These are phyloP conservation scores for Eutrigla gurnardus DNA, from an alignment of 2,797 vertebrate genomes.

Conservation along the genomic window DNA sequence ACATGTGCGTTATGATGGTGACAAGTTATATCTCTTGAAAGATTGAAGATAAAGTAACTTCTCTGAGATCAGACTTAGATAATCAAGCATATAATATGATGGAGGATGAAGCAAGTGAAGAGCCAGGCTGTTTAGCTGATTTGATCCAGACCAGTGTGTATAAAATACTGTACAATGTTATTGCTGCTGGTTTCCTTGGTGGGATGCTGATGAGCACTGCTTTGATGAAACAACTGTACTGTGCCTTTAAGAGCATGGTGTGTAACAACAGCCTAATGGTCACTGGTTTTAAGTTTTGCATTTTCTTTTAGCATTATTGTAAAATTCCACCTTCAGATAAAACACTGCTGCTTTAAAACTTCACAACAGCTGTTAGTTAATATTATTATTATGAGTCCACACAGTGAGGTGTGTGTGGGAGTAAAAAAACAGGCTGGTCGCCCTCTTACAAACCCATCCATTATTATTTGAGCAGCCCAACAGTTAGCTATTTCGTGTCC, in stretches of 20 bases:
- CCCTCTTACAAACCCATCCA: not conserved
- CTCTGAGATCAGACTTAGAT: conserved; percentile 35
- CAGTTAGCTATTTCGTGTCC: conserved; percentile 6
- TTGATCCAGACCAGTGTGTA: conserved; percentile 37
- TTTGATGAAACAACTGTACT: conserved; percentile 23
- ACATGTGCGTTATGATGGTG: conserved; percentile 48
- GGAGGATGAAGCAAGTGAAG: conserved; percentile 40
- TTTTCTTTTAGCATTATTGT: conserved; percentile 6
- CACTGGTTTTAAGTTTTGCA: conserved; percentile 8
- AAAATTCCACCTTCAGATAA: conserved; percentile 1
- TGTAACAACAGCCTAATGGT: conserved; percentile 35
- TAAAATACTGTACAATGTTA: conserved; percentile 67
- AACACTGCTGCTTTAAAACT: conserved; percentile 14
- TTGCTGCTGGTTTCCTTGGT: conserved; percentile 69
- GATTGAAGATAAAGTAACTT: conserved; percentile 42
- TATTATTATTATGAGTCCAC: not conserved
- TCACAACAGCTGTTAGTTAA: conserved; percentile 13
- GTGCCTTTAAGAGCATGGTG: conserved; percentile 30
- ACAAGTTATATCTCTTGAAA: conserved; percentile 31
- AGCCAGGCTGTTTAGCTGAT: conserved; percentile 27
- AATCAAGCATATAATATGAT: conserved; percentile 37
- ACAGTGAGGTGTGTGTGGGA: conserved; percentile 32
- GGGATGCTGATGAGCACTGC: conserved; percentile 44
- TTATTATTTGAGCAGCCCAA: conserved; percentile 27
- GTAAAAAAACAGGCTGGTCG: conserved; percentile 34